Evolutionary conservation across 2,888 invertebrate species (phyloP).

Genomic region (Branchellion lobata): DNA sequence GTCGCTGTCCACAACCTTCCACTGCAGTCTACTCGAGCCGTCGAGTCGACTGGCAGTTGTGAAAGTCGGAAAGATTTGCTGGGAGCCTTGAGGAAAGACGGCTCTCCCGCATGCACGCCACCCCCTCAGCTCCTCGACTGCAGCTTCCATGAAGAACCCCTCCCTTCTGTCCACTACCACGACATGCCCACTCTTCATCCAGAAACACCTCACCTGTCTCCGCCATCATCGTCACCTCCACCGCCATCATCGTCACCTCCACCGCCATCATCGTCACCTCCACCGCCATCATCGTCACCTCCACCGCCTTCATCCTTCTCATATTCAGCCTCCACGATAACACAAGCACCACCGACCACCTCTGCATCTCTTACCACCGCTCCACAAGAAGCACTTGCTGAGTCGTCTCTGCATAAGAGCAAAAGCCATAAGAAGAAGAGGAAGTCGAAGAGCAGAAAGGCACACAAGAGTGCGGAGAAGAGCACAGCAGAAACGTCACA

Average conservation of each 20-base stretch:
- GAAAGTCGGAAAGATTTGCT: too few relatives aligned
- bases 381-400: too few relatives aligned
- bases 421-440: not conserved
- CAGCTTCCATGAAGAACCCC: not conserved
- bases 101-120: not conserved
- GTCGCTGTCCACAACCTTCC: too few relatives aligned
- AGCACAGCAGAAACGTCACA: not conserved
- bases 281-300: not conserved
- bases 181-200: conserved; percentile 7
- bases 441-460: not conserved
- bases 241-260: not conserved
- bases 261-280: not conserved
- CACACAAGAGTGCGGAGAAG: not conserved
- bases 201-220: not conserved
- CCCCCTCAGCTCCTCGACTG: not conserved
- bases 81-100: too few relatives aligned
- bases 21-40: too few relatives aligned
- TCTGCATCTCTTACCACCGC: too few relatives aligned
- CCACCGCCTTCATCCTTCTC: not conserved
- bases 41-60: too few relatives aligned
- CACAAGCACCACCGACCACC: too few relatives aligned
- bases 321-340: too few relatives aligned
- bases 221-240: not conserved
- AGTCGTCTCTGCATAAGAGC: not conserved
- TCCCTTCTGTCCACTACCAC: not conserved